phyloP scores from a whole-genome alignment of 2,888 invertebrate species.

The Eupithecia centaureata region DNA sequence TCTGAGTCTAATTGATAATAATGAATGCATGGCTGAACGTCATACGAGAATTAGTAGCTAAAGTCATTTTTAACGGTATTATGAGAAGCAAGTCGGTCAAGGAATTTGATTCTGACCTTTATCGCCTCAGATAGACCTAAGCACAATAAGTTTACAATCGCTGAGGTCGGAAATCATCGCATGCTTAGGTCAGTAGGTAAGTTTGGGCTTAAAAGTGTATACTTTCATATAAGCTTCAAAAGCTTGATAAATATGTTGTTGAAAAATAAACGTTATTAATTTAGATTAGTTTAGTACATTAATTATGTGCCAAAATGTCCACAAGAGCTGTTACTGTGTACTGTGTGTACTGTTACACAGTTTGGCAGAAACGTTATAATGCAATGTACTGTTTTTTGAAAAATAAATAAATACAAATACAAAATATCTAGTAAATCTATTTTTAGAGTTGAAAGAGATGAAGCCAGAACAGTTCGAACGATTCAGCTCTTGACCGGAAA shows the following conservation, averaged over 20 bases:
- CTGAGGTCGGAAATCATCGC: background rate
- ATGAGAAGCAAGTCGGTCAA: background rate
- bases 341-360: too few relatives aligned
- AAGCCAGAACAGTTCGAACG: constrained; percentile 9
- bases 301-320: too few relatives aligned
- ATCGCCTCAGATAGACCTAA: background rate
- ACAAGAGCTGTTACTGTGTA: too few relatives aligned
- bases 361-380: too few relatives aligned
- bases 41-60: background rate
- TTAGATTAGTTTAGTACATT: too few relatives aligned
- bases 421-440: too few relatives aligned
- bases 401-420: too few relatives aligned
- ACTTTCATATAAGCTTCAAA: too few relatives aligned
- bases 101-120: background rate
- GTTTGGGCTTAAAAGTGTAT: too few relatives aligned
- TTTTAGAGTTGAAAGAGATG: background rate
- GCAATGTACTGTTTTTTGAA: too few relatives aligned
- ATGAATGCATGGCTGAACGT: background rate
- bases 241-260: background rate
- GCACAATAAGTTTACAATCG: background rate
- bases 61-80: background rate
- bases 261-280: too few relatives aligned
- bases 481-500: constrained; percentile 59
- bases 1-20: constrained; percentile 3
- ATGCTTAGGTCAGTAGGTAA: background rate